Conservation (phyloP, 2,797 vertebrate genomes). For the Avahi laniger region DNA sequence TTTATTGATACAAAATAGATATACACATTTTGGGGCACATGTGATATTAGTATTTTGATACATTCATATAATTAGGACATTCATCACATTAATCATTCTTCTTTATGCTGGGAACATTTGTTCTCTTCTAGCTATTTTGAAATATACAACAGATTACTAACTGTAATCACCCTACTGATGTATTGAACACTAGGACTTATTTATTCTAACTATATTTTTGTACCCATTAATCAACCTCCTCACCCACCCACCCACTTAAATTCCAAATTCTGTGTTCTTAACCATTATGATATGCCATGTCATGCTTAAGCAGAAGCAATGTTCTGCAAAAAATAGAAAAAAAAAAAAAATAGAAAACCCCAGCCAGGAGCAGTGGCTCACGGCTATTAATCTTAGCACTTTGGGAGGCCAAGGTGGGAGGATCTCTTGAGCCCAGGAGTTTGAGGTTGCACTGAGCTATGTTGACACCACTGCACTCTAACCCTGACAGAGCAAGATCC, state of each 20-base stretch:
- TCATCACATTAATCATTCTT: neutral
- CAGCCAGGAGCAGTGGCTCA: too few species aligned
- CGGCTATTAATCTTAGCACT: too few species aligned
- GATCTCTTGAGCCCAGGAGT: too few species aligned
- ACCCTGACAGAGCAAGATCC: too few species aligned
- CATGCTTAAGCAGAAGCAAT: neutral
- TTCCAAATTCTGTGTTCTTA: neutral
- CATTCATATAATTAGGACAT: neutral
- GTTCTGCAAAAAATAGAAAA: neutral
- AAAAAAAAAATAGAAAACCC: too few species aligned
- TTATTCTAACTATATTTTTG: neutral
- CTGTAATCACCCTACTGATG: neutral
- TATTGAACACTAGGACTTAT: neutral
- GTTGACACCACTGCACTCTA: too few species aligned
- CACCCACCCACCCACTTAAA: neutral
- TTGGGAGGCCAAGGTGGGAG: too few species aligned
- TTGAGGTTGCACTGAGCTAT: too few species aligned
- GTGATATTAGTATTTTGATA: neutral
- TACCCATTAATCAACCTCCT: neutral
- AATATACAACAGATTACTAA: neutral
- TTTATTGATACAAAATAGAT: neutral
- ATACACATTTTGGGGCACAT: neutral
- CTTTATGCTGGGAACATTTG: neutral
- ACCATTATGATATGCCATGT: neutral
- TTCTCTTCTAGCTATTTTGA: neutral